Evolutionary conservation across 2,797 vertebrate species (phyloP).

Genomic region (Syncerus caffer): DNA sequence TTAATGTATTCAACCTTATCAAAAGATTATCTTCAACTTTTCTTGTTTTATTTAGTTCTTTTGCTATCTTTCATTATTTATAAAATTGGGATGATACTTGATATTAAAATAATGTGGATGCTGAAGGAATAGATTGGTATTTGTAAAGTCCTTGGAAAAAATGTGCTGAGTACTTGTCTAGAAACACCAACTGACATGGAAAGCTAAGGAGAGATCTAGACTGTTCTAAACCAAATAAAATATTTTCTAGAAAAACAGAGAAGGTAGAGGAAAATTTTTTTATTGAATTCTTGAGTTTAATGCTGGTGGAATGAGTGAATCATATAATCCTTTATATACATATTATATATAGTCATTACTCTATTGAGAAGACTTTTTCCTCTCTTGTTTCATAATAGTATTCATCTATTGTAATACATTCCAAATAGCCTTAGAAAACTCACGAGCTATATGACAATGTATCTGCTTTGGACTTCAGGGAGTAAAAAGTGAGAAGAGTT

Average conservation of each 20-base stretch:
- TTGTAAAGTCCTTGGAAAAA: not conserved
- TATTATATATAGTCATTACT: not conserved
- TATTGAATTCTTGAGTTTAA: not conserved
- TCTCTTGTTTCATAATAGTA: slow-evolving; percentile 6
- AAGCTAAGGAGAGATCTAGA: not conserved
- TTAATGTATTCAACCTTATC: not conserved
- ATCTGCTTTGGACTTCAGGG: slow-evolving; percentile 24
- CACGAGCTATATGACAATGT: not conserved
- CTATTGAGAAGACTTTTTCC: not conserved
- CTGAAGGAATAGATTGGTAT: not conserved
- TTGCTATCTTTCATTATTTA: not conserved
- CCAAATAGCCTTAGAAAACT: slow-evolving; percentile 49
- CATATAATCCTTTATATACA: not conserved
- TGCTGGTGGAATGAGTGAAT: not conserved
- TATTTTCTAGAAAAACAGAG: not conserved
- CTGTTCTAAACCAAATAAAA: not conserved
- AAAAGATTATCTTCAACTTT: not conserved
- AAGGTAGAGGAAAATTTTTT: not conserved
- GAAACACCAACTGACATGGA: not conserved
- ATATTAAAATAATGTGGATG: not conserved
- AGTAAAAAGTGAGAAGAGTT: slow-evolving; percentile 44
- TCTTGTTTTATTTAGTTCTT: not conserved
- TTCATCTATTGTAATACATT: slow-evolving; percentile 32
- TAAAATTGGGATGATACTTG: not conserved
- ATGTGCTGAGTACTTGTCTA: not conserved